Conservation (phyloP, 2,113 vertebrate species). For the Dermatemys mawii region DNA sequence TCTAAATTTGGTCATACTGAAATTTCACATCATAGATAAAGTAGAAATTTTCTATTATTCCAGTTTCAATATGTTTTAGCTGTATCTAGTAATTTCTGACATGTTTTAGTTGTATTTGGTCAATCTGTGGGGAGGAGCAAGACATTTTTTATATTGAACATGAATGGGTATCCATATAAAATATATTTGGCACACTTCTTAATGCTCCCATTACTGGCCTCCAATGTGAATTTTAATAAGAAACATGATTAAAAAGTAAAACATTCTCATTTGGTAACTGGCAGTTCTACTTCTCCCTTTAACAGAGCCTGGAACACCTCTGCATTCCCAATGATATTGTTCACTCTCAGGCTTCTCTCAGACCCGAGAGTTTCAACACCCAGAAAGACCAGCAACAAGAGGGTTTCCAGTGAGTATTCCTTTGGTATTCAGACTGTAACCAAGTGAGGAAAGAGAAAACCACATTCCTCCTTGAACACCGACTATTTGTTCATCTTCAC, state of each 20-base stretch:
- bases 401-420: background rate
- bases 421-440: background rate
- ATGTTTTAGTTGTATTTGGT: background rate
- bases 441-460: background rate
- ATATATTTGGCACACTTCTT: rapidly evolving
- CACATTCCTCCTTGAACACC: background rate
- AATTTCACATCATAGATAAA: background rate
- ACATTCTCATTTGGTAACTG: background rate
- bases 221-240: no score
- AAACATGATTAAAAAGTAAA: background rate
- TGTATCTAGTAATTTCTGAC: background rate
- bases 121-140: background rate
- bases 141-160: background rate
- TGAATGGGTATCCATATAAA: background rate
- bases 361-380: background rate
- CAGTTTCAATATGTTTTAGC: background rate
- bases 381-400: background rate
- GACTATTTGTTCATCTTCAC: background rate
- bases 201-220: background rate
- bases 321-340: background rate
- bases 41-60: background rate
- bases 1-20: background rate
- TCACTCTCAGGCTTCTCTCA: background rate
- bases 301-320: background rate
- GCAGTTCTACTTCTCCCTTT: background rate